phyloP scores from a whole-genome alignment of 2,888 invertebrate species.

The Escarpia spicata region DNA sequence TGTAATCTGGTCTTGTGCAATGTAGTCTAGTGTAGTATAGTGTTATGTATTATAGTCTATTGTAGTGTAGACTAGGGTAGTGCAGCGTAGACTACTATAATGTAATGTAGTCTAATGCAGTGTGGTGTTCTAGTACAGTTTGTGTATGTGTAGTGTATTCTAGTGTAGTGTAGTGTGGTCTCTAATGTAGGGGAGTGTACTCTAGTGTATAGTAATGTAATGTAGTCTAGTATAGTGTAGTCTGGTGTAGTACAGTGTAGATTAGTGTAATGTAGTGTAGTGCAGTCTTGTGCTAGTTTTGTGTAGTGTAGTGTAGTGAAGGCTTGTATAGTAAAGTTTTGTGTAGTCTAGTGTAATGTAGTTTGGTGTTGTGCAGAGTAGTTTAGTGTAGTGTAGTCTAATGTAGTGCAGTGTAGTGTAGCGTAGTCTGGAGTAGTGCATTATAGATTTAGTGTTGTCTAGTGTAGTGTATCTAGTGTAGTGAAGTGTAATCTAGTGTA shows the following conservation, averaged over 20 bases:
- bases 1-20: no score
- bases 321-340: background rate
- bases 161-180: no score
- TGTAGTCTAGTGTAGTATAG: no score
- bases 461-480: background rate
- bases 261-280: background rate
- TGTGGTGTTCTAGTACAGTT: background rate
- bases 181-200: no score
- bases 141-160: no score
- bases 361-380: background rate
- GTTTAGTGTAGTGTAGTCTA: background rate
- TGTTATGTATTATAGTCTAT: no score
- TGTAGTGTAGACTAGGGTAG: no score
- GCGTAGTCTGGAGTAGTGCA: background rate
- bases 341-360: background rate
- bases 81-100: no score
- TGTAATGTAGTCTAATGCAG: background rate
- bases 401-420: background rate
- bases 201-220: no score
- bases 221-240: no score
- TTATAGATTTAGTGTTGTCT: background rate
- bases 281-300: background rate
- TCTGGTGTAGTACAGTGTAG: no score
- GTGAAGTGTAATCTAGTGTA: background rate
- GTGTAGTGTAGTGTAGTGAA: slow-evolving; percentile 1